These are phyloP conservation scores for Corythornis madagascariensis DNA, from an alignment of 2,113 vertebrate species.

Conservation along the genomic window DNA sequence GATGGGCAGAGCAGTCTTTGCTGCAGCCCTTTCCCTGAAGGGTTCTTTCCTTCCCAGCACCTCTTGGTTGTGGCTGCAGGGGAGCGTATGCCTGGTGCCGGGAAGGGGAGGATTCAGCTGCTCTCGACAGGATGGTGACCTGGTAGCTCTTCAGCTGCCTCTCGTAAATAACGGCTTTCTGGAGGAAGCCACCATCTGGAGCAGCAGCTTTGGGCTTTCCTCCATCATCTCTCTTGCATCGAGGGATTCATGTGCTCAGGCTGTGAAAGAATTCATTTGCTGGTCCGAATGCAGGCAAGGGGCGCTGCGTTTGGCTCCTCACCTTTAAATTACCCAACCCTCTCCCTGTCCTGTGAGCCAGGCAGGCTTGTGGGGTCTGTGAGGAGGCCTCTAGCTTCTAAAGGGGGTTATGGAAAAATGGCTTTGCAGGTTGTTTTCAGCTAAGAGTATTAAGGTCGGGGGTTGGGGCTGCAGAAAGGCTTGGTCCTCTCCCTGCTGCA, in stretches of 20 bases:
- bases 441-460: neutral
- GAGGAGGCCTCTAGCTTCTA: neutral
- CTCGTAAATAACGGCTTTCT: neutral
- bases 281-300: rapidly evolving
- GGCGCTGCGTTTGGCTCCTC: neutral
- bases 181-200: neutral
- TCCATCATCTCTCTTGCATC: neutral
- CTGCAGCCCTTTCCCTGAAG: neutral
- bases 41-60: neutral
- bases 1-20: neutral
- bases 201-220: neutral
- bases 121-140: rapidly evolving
- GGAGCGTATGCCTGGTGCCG: rapidly evolving
- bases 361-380: neutral
- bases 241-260: neutral
- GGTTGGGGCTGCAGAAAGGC: neutral
- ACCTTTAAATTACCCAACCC: neutral
- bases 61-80: neutral
- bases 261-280: neutral
- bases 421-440: neutral
- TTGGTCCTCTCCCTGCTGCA: neutral
- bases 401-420: rapidly evolving
- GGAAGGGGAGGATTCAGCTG: neutral
- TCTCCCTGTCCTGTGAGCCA: neutral
- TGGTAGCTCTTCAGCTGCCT: neutral